phyloP scores from a whole-genome alignment of 2,797 vertebrate genomes.

The Brotogeris chrysoptera region DNA sequence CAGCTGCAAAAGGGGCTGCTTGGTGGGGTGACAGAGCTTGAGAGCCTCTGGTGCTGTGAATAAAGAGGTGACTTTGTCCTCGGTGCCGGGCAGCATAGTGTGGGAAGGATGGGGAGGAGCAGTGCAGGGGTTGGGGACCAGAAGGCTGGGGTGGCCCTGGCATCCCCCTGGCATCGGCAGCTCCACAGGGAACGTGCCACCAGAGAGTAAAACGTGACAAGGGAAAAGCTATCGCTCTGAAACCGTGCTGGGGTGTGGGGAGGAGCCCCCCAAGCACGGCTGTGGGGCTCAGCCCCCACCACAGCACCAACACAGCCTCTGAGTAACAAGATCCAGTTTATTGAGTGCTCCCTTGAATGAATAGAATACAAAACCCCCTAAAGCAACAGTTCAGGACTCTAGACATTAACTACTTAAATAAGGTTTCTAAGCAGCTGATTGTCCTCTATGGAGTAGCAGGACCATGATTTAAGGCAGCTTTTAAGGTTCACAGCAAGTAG shows the following conservation, averaged over 20 bases:
- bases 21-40: background rate
- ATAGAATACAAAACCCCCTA: background rate
- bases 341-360: background rate
- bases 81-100: rapidly evolving
- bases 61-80: slow-evolving; percentile 30
- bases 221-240: background rate
- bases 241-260: rapidly evolving
- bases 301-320: background rate
- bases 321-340: slow-evolving; percentile 6
- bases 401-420: slow-evolving; percentile 23
- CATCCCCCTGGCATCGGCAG: rapidly evolving
- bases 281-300: background rate
- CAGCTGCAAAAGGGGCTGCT: background rate
- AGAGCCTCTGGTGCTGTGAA: background rate
- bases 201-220: rapidly evolving
- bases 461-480: slow-evolving; percentile 60
- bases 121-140: background rate
- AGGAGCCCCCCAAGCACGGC: background rate
- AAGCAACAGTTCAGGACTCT: background rate
- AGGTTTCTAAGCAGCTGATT: slow-evolving; percentile 20
- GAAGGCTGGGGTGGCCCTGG: background rate
- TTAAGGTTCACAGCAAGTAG: background rate
- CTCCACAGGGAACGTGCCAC: background rate
- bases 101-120: background rate
- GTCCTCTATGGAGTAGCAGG: background rate